These are phyloP conservation scores for Scrobipalpa costella DNA, from an alignment of 2,888 invertebrate genomes.

Conservation along the genomic window DNA sequence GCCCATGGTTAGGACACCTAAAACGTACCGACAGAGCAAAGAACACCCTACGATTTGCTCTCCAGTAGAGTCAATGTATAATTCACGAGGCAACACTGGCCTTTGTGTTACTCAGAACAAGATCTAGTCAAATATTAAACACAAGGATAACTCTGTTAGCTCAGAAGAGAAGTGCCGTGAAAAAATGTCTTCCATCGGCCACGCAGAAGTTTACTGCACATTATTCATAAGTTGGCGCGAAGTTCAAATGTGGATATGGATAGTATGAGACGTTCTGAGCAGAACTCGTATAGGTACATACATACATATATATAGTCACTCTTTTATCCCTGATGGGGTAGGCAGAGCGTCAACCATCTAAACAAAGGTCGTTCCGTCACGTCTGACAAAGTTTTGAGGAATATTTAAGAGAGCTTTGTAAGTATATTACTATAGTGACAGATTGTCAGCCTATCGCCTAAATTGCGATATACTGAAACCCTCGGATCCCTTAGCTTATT, in stretches of 20 bases:
- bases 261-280: constrained; percentile 30
- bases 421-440: too few species aligned
- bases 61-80: constrained; percentile 57
- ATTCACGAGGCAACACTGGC: constrained; percentile 69
- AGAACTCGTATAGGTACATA: too few species aligned
- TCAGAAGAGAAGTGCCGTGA: constrained; percentile 57
- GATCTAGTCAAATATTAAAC: constrained; percentile 71
- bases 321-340: too few species aligned
- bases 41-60: constrained; percentile 54
- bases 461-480: too few species aligned
- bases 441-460: too few species aligned
- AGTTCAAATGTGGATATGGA: constrained; percentile 43
- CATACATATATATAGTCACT: too few species aligned
- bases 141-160: constrained; percentile 68
- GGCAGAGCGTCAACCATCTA: too few species aligned
- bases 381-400: too few species aligned
- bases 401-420: too few species aligned
- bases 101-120: constrained; percentile 68
- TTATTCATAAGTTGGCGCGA: constrained; percentile 48
- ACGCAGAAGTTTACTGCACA: constrained; percentile 49
- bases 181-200: constrained; percentile 57
- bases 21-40: constrained; percentile 39
- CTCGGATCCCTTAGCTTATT: too few species aligned
- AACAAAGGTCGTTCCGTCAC: too few species aligned
- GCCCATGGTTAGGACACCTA: too few species aligned